Conservation (phyloP, 2,113 vertebrate genomes). For the Sciurus niger region DNA sequence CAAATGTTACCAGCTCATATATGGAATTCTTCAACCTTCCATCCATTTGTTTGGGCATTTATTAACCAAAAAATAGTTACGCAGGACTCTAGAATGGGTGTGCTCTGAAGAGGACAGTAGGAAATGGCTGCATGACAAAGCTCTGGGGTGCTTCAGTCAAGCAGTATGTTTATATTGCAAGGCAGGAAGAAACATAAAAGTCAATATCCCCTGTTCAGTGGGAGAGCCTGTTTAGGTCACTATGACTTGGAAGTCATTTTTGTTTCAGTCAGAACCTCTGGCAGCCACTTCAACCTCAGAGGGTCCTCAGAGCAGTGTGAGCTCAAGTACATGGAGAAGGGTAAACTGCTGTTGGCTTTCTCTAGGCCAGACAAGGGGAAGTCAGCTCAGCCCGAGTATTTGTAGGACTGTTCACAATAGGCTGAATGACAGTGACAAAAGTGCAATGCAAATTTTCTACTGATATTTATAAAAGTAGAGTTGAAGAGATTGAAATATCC, state of each 20-base stretch:
- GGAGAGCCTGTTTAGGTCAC: conserved; percentile 64
- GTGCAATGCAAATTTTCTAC: not conserved
- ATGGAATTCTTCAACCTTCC: not conserved
- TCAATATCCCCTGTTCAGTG: conserved; percentile 49
- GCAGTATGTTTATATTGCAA: conserved; percentile 40
- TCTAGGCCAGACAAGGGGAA: not conserved
- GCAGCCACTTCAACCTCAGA: conserved; percentile 72
- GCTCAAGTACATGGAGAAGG: conserved; percentile 25
- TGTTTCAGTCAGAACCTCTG: conserved; percentile 40
- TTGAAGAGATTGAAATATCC: conserved; percentile 36
- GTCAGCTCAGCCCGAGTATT: not conserved
- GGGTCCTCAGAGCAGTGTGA: conserved; percentile 38
- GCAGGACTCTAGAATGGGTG: not conserved
- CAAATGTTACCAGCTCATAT: not conserved
- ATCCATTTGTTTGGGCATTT: conserved; percentile 17
- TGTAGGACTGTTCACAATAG: conserved; percentile 22
- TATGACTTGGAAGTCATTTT: conserved; percentile 69
- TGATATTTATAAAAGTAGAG: not conserved
- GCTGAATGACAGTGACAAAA: not conserved
- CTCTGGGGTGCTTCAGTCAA: not conserved
- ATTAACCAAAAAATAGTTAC: not conserved
- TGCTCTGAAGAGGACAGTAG: not conserved
- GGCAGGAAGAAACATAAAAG: conserved; percentile 43
- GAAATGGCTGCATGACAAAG: conserved; percentile 1
- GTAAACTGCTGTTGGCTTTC: conserved; percentile 39